Conservation (phyloP, 2,888 invertebrate genomes). For the Sminthurinus aureus region DNA sequence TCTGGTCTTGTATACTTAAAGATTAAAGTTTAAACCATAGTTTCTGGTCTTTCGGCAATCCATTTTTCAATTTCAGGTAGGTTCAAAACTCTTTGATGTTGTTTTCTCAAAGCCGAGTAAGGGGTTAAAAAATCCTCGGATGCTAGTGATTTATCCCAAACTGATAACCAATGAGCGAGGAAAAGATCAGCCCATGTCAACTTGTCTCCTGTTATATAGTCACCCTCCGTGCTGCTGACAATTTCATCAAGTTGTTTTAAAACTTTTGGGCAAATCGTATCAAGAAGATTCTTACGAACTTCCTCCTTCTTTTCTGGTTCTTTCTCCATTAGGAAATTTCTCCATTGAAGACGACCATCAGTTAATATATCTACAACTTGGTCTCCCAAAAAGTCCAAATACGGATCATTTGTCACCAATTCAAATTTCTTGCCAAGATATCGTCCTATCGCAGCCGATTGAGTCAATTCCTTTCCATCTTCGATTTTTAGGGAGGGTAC, state of each 20-base stretch:
- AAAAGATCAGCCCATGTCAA: constrained; percentile 72
- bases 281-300: constrained; percentile 8
- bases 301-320: constrained; percentile 31
- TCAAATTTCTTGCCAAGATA: not conserved
- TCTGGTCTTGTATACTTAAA: too few species aligned
- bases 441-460: not conserved
- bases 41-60: constrained; percentile 67
- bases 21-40: constrained; percentile 22
- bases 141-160: too few species aligned
- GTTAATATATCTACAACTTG: constrained; percentile 2
- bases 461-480: not conserved
- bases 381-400: not conserved
- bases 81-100: constrained; percentile 68
- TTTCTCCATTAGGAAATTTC: not conserved
- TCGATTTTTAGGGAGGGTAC: not conserved
- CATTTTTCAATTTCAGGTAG: constrained; percentile 69
- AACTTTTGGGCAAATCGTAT: not conserved
- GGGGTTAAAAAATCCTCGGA: too few species aligned
- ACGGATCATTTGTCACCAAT: not conserved
- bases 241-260: constrained; percentile 27
- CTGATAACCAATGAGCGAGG: too few species aligned
- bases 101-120: too few species aligned
- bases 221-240: not conserved
- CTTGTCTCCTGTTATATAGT: constrained; percentile 68
- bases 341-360: not conserved